Evolutionary conservation across 2,797 vertebrate genomes (phyloP).

Genomic region (Ptychobarbus kaznakovi): DNA sequence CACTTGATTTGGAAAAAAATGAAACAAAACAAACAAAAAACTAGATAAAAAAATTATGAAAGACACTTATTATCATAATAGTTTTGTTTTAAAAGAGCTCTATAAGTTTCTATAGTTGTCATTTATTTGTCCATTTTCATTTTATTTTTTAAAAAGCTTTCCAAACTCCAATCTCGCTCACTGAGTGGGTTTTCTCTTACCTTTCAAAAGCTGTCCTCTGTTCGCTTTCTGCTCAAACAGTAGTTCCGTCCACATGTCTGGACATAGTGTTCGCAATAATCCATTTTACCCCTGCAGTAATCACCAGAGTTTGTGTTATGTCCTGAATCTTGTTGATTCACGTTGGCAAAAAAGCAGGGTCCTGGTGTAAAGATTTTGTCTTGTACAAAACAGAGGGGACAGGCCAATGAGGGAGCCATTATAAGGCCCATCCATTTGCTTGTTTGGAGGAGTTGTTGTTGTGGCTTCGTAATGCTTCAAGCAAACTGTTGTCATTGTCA

Average conservation of each 20-base stretch:
- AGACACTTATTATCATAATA: slow-evolving; percentile 79
- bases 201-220: slow-evolving; percentile 72
- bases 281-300: slow-evolving; percentile 71
- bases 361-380: slow-evolving; percentile 67
- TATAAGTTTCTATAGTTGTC: slow-evolving; percentile 79
- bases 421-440: slow-evolving; percentile 39
- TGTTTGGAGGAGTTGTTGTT: slow-evolving; percentile 50
- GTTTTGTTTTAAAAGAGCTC: slow-evolving; percentile 79
- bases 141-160: slow-evolving; percentile 63
- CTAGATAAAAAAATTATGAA: slow-evolving; percentile 81
- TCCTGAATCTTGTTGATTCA: slow-evolving; percentile 57
- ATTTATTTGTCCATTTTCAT: slow-evolving; percentile 76
- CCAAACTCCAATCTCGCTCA: slow-evolving; percentile 65
- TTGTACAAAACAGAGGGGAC: slow-evolving; percentile 52
- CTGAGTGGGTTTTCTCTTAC: slow-evolving; percentile 72
- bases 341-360: slow-evolving; percentile 49
- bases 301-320: slow-evolving; percentile 69
- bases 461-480: slow-evolving; percentile 58
- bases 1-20: slow-evolving; percentile 74
- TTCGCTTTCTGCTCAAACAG: slow-evolving; percentile 67
- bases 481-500: slow-evolving; percentile 32
- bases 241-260: slow-evolving; percentile 72
- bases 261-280: slow-evolving; percentile 76
- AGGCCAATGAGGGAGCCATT: slow-evolving; percentile 42
- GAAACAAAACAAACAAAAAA: slow-evolving; percentile 70